Evolutionary conservation across 1,140 invertebrate species (phyloP).

Genomic region (Penaeus indicus): DNA sequence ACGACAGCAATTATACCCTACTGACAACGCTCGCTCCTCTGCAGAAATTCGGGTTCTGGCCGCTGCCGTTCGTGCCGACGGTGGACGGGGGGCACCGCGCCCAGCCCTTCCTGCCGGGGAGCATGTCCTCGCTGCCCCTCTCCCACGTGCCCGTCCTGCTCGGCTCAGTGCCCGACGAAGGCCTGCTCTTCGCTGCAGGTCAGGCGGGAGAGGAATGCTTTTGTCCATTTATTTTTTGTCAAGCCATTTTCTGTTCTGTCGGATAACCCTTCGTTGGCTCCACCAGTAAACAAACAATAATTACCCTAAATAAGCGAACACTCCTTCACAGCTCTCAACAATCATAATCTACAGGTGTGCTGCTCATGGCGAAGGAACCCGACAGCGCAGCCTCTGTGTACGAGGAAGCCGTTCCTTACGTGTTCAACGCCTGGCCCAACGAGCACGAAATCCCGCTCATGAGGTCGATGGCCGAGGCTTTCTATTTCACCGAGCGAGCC

Average conservation of each 20-base stretch:
- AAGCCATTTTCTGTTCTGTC: not conserved
- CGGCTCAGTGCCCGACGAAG: constrained; percentile 46
- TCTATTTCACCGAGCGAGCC: constrained; percentile 29
- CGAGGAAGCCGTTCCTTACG: constrained; percentile 23
- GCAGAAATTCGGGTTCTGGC: constrained; percentile 47
- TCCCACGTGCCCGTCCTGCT: constrained; percentile 43
- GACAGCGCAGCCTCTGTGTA: constrained; percentile 29
- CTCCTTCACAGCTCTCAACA: too few species aligned
- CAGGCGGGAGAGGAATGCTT: not conserved
- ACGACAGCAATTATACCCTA: too few species aligned
- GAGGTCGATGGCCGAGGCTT: constrained; percentile 10
- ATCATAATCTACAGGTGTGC: not conserved
- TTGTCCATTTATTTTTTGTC: not conserved
- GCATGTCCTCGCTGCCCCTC: constrained; percentile 19
- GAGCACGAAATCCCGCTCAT: not conserved
- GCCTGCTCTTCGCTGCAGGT: constrained; percentile 53
- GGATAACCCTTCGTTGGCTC: too few species aligned
- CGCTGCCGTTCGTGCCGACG: constrained; percentile 47
- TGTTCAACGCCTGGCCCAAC: constrained; percentile 41
- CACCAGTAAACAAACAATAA: too few species aligned
- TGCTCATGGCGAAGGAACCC: constrained; percentile 26
- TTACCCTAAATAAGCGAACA: too few species aligned
- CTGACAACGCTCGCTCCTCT: too few species aligned
- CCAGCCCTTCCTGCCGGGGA: constrained; percentile 44
- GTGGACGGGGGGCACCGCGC: constrained; percentile 44